phyloP scores from a whole-genome alignment of 35 echinoderm and acorn worm genomes.

The Stichopus chloronotus region DNA sequence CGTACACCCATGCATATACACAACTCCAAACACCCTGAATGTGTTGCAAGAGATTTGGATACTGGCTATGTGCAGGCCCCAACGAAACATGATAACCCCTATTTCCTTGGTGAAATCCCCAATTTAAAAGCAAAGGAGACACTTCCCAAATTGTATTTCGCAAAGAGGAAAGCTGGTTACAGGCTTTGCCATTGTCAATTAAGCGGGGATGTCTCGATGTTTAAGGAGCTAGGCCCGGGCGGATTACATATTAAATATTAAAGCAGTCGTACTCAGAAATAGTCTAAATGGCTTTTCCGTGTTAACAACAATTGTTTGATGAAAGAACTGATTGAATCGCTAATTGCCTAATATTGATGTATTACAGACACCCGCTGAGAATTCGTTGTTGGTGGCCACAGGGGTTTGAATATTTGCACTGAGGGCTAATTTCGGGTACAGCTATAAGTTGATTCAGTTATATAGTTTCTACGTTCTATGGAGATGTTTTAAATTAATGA shows the following conservation, averaged over 20 bases:
- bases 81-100: background rate
- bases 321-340: slow-evolving; percentile 1
- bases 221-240: background rate
- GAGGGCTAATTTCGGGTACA: background rate
- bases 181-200: slow-evolving; percentile 22
- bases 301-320: slow-evolving; percentile 35
- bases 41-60: too few relatives aligned
- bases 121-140: slow-evolving; percentile 34
- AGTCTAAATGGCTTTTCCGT: slow-evolving; percentile 23
- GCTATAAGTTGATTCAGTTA: background rate
- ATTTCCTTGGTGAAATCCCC: slow-evolving; percentile 12
- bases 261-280: background rate
- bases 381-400: background rate
- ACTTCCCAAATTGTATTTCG: background rate
- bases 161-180: background rate
- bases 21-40: too few relatives aligned
- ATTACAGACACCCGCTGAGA: background rate
- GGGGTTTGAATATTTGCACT: slow-evolving; percentile 11
- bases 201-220: background rate
- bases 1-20: too few relatives aligned
- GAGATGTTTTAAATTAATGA: slow-evolving; percentile 31
- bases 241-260: slow-evolving; percentile 38
- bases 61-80: background rate
- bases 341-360: slow-evolving; percentile 22
- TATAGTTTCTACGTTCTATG: background rate